These are phyloP conservation scores for Limnothrissa miodon DNA, from an alignment of 2,113 vertebrate genomes.

Conservation along the genomic window DNA sequence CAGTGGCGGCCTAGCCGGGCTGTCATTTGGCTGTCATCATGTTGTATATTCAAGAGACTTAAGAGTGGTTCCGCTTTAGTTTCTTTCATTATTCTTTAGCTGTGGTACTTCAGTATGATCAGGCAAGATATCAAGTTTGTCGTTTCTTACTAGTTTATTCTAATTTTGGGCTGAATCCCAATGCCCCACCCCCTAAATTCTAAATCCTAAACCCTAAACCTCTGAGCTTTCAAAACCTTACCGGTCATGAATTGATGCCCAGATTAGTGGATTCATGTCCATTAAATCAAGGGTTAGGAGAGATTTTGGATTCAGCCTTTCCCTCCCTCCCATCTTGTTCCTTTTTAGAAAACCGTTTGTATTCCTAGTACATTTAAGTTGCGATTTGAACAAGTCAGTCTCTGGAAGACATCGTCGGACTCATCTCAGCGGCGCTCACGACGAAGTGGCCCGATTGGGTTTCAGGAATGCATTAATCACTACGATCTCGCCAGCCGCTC, in stretches of 20 bases:
- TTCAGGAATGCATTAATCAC: slow-evolving; percentile 19
- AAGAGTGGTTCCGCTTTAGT: background rate
- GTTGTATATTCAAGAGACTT: slow-evolving; percentile 10
- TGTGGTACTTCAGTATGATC: background rate
- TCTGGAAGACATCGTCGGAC: background rate
- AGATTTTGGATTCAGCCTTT: too few species aligned
- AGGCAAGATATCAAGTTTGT: background rate
- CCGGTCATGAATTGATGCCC: too few species aligned
- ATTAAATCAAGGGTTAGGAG: too few species aligned
- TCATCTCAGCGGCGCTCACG: background rate
- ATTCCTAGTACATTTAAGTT: background rate
- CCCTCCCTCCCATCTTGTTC: background rate
- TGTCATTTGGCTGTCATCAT: background rate
- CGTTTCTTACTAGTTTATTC: too few species aligned
- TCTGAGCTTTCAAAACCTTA: too few species aligned
- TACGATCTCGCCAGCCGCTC: background rate
- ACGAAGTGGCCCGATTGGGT: background rate
- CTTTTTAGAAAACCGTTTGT: background rate
- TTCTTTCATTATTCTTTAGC: background rate
- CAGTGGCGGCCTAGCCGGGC: background rate
- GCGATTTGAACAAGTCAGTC: background rate
- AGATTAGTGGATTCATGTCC: too few species aligned
- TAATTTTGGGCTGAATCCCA: too few species aligned
- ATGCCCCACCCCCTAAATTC: too few species aligned
- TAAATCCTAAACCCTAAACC: too few species aligned